Evolutionary conservation across 2,113 vertebrate species (phyloP), one percentile per base, ranked within the genome.

Genomic region (Craseonycteris thonglongyai): DNA sequence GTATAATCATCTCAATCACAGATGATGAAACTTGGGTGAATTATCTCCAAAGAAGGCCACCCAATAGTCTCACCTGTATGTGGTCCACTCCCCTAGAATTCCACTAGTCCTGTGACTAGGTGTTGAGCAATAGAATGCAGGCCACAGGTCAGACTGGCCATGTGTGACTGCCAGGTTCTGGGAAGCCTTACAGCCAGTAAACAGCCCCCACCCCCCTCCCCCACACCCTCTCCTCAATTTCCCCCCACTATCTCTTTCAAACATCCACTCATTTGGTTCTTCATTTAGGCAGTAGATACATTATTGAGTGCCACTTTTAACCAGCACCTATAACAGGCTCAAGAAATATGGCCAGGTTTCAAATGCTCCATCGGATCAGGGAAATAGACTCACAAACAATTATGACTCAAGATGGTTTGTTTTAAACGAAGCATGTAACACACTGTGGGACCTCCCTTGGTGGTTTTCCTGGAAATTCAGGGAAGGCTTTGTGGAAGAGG

Each of bases 41-140:
- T 38, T 69, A 3, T n/a, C 22, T 72, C 21, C 40, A 56, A 49
- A 71, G 61, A 58, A 9, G 10, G 0, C 4, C 11, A 76, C 15
- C 5, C 18, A 14, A 0, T 18, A 2, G 2, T 4, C 11, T 26
- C 1, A 47, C 1, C 8, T 7, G 21, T 59, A 1, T 33, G 3
- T 14, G 12, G 7, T 7, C 28, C 2, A 81, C 45, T 72, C 0
- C 5, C 0, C 6, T 74, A 13, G 22, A 18, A 16, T 80, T n/a
- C 33, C 6, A 3, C 6, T 54, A 30, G 5, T 15, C 24, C 47
- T 90, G 33, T 5, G 61, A 75, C 8, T 47, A 21, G 22, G 15
- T 47, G 65, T 12, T 79, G 38, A 78, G 9, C 26, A 71, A 7
- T 0, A 72, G 26, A 74, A 63, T 38, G 22, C 15, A 38, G 40